Evolutionary conservation across 2,888 invertebrate species (phyloP).

Genomic region (Patella ulyssiponensis): DNA sequence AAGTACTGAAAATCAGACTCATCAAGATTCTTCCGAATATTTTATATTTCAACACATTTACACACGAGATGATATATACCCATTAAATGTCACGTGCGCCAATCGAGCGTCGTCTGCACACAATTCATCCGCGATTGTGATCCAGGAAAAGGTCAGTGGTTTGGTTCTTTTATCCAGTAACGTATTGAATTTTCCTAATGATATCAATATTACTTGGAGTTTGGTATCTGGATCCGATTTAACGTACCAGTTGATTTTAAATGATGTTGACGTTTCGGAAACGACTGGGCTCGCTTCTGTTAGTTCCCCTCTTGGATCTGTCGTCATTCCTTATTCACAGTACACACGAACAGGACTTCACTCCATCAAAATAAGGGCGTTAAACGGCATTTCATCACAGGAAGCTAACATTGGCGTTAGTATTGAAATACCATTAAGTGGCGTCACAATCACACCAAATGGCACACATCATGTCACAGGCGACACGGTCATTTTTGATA

Average conservation of each 20-base stretch:
- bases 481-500: slow-evolving; percentile 10
- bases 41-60: slow-evolving; percentile 29
- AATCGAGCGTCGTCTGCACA: slow-evolving; percentile 23
- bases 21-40: slow-evolving; percentile 15
- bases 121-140: slow-evolving; percentile 8
- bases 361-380: slow-evolving; percentile 21
- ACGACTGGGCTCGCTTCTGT: background rate
- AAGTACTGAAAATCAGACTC: slow-evolving; percentile 16
- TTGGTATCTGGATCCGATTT: slow-evolving; percentile 25
- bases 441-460: slow-evolving; percentile 13
- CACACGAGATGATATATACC: background rate
- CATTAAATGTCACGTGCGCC: slow-evolving; percentile 26
- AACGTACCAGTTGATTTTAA: slow-evolving; percentile 17
- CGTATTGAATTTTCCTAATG: slow-evolving; percentile 19
- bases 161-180: slow-evolving; percentile 13
- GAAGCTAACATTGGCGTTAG: slow-evolving; percentile 13
- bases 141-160: slow-evolving; percentile 26
- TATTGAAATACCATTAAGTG: slow-evolving; percentile 21
- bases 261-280: slow-evolving; percentile 14
- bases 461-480: slow-evolving; percentile 13
- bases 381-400: slow-evolving; percentile 29
- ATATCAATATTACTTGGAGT: slow-evolving; percentile 20
- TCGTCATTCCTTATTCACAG: slow-evolving; percentile 16
- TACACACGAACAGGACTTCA: slow-evolving; percentile 29
- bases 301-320: background rate